Evolutionary conservation across 1,140 invertebrate genomes (phyloP), one percentile per base, ranked within the genome.

Genomic region (Hesperophylax magnus): DNA sequence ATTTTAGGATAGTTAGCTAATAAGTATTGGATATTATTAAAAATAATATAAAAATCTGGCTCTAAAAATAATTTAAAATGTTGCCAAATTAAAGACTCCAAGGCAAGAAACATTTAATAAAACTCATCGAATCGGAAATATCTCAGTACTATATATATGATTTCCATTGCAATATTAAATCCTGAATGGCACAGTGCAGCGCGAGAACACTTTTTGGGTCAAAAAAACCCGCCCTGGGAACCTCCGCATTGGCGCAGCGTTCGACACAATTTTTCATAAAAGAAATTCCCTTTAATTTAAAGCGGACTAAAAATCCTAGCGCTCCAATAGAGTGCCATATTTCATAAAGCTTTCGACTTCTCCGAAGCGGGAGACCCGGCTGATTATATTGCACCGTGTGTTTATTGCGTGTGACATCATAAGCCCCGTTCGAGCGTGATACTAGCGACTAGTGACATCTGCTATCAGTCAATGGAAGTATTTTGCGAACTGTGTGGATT

Each of bases 251-350:
- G 27, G 54, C 56, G 24, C 17, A 20, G 14, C 27, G 72, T 60
- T 58, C 53, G 27, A 76, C 56, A 76, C 72, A 76, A 76, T 76
- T 76, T 76, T 76, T 76, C 72, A 76, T 76, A 58, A 60, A 39
- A 76, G 54, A 31, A 76, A 39, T 60, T 76, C 72, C 72, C 56
- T 76, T 76, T 76, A 76, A 76, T 76, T 76, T 76, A 54, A 60
- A 58, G 60, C 72, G 72, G 56, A 76, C 69, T 76, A 76, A 76
- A 76, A 76, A 76, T 60, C 31, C 20, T 7, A n/a, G 24, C 20
- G 20, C 53, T 56, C 18, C 39, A 24, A 54, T 22, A 54, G 71
- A 54, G 20, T 18, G 56, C 54, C 54, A 39, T 76, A 76, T 76
- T 76, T 76, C 56, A 76, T 76, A 76, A 76, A 76, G 56, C 72